A percentile compares a stretch with the other conserved stretches of the same genome.
These are phyloP conservation scores for Allophyes oxyacanthae DNA, from an alignment of 2,888 invertebrate genomes.

Conservation along the genomic window DNA sequence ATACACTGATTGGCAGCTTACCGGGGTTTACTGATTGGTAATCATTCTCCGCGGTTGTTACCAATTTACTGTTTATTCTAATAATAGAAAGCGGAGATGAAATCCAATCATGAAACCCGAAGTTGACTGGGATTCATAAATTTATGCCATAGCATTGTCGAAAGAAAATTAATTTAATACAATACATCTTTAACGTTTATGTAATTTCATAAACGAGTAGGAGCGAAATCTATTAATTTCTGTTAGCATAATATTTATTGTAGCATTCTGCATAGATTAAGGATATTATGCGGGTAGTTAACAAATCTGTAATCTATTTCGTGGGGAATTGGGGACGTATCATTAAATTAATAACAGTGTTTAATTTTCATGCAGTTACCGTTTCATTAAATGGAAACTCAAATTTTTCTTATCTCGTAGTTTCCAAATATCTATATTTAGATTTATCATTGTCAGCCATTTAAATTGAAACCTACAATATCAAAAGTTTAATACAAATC, in stretches of 20 bases:
- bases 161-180: too few species aligned
- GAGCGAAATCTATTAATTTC: too few species aligned
- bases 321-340: slow-evolving; percentile 35
- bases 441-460: too few species aligned
- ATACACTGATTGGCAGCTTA: slow-evolving; percentile 40
- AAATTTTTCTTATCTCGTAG: neutral
- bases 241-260: neutral
- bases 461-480: too few species aligned
- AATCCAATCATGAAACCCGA: slow-evolving; percentile 20
- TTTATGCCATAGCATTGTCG: slow-evolving; percentile 6
- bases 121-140: slow-evolving; percentile 1
- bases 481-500: too few species aligned
- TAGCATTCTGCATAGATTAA: slow-evolving; percentile 3
- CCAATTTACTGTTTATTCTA: slow-evolving; percentile 41
- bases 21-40: slow-evolving; percentile 39
- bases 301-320: slow-evolving; percentile 40
- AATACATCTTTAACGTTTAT: too few species aligned
- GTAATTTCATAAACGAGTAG: too few species aligned
- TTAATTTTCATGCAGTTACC: slow-evolving; percentile 35
- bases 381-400: slow-evolving; percentile 27
- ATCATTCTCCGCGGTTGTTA: slow-evolving; percentile 39
- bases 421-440: too few species aligned
- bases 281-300: slow-evolving; percentile 17
- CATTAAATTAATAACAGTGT: slow-evolving; percentile 47
- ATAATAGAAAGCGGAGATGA: slow-evolving; percentile 29